These are phyloP conservation scores for Pseudococcus viburni DNA, from an alignment of 2,888 invertebrate species.

Conservation along the genomic window DNA sequence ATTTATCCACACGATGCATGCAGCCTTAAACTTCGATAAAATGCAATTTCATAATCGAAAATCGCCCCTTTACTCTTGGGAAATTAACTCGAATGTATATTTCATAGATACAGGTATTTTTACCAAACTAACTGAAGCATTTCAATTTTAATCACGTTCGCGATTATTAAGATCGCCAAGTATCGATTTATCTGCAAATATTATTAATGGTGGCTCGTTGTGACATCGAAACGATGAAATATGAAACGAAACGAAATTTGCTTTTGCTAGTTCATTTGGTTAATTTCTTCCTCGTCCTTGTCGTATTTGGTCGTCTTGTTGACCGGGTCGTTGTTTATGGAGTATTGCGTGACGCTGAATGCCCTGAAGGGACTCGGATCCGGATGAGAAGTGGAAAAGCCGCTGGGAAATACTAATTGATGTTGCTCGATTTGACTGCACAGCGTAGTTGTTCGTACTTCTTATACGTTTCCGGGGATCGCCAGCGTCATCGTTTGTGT, in stretches of 20 bases:
- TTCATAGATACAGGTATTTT: not conserved
- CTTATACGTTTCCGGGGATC: not conserved
- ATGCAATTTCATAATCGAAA: constrained; percentile 33
- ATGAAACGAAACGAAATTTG: too few species aligned
- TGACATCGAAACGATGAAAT: too few species aligned
- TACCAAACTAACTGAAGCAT: constrained; percentile 13
- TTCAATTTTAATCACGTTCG: not conserved
- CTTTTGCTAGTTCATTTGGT: too few species aligned
- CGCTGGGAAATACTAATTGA: not conserved
- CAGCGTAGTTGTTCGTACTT: not conserved
- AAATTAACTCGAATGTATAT: constrained; percentile 43
- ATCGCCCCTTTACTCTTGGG: constrained; percentile 20
- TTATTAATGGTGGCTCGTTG: too few species aligned
- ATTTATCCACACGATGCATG: not conserved
- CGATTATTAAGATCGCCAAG: constrained; percentile 15
- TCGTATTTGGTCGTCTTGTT: not conserved
- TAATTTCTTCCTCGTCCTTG: not conserved
- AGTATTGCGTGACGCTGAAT: not conserved
- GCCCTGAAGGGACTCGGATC: not conserved
- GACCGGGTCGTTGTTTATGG: not conserved
- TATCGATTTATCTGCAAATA: constrained; percentile 8
- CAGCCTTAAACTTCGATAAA: not conserved
- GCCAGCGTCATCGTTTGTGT: not conserved
- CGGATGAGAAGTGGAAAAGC: not conserved
- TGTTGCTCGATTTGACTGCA: not conserved